These are phyloP conservation scores for Cactoblastis cactorum DNA, from an alignment of 2,888 invertebrate genomes.

Conservation along the genomic window DNA sequence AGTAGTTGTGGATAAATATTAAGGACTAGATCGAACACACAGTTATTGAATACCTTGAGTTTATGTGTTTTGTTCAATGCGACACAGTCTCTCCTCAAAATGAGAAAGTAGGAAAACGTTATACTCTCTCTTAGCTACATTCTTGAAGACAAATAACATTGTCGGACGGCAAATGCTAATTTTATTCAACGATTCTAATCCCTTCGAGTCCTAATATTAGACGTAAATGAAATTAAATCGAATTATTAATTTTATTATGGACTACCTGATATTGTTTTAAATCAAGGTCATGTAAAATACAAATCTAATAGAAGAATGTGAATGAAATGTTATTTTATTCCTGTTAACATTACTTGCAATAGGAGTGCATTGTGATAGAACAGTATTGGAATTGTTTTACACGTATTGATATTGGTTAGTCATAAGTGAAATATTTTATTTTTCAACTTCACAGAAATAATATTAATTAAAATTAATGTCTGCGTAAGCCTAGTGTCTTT, in stretches of 20 bases:
- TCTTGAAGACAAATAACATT: too few relatives aligned
- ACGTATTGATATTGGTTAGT: background rate
- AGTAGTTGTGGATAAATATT: too few relatives aligned
- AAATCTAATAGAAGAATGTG: background rate
- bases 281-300: background rate
- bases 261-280: background rate
- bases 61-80: too few relatives aligned
- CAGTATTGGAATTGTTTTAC: conserved; percentile 7
- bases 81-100: too few relatives aligned
- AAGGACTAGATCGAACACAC: too few relatives aligned
- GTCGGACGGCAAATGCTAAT: too few relatives aligned
- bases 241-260: background rate
- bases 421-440: background rate
- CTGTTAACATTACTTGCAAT: background rate
- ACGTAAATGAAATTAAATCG: too few relatives aligned
- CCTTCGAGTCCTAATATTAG: too few relatives aligned
- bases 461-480: background rate
- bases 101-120: too few relatives aligned
- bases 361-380: background rate
- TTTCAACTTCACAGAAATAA: background rate
- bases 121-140: too few relatives aligned
- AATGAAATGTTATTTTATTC: background rate
- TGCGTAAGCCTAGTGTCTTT: background rate
- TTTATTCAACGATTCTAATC: too few relatives aligned
- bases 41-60: too few relatives aligned